Evolutionary conservation across 2,797 vertebrate species (phyloP), one percentile per base, ranked within the genome.

Genomic region (Scolopax bukidnonensis): DNA sequence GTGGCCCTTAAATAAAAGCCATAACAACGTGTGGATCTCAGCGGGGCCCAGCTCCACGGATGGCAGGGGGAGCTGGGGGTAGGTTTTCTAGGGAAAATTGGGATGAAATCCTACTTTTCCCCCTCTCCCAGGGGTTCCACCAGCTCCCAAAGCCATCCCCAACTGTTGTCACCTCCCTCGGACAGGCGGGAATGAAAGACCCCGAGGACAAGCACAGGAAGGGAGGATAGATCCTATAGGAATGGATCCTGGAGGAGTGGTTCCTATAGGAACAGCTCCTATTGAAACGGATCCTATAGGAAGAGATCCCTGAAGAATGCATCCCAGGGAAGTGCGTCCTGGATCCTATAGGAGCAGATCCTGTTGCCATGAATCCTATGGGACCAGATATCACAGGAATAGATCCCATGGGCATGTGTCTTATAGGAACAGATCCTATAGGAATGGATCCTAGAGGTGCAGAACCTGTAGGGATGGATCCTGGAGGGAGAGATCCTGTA

Each of bases 201-300:
- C 12, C 27, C 0, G 1, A 36, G 59, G 40, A 48, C 7, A 27
- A 54, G 27, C 2, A 11, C 0, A 6, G 32, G 48, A 68, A 68
- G 28, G 27, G 28, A 75, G 67, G 11, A 33, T 4, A 30, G 73
- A 77, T 43, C 51, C 79, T 16, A 9, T 23, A 14, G 75, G 50
- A 48, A 45, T 11, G 20, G 16, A 12, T 18, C 28, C 32, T 11
- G 12, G 12, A 51, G 40, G 38, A 50, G 21, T 4, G 8, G 21
- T 6, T 24, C 6, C 41, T 7, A 32, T 14, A 9, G 61, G 53
- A 60, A 33, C 1, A 11, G 21, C 6, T 54, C 28, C 43, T 59
- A 14, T 9, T 25, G 30, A 24, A 43, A 73, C 7, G 16, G n/a
- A 16, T 48, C 69, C 70, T 10, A 4, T 33, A 13, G 16, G 57